A percentile compares a stretch with the other conserved stretches of the same genome.
Evolutionary conservation across 2,888 invertebrate genomes (phyloP).

Genomic region (Habrosyne pyritoides): DNA sequence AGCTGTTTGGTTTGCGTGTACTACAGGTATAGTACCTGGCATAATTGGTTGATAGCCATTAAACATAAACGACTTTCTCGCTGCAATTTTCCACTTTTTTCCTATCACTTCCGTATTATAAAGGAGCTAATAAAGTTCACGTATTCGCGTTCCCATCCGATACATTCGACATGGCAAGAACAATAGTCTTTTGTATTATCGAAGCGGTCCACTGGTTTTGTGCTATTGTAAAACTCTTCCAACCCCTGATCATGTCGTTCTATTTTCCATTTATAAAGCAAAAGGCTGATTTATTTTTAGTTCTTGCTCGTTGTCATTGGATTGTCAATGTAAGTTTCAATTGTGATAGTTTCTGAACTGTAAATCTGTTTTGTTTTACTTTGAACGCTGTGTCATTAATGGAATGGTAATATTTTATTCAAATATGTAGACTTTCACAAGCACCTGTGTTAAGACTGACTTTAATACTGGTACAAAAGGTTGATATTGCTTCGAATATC

Average conservation of each 20-base stretch:
- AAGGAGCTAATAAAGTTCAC: slow-evolving; percentile 62
- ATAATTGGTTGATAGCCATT: too few species aligned
- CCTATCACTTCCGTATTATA: slow-evolving; percentile 40
- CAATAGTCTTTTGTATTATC: slow-evolving; percentile 73
- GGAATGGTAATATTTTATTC: too few species aligned
- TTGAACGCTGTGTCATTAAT: too few species aligned
- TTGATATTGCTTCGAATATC: too few species aligned
- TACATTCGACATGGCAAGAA: slow-evolving; percentile 77
- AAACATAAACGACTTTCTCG: background rate
- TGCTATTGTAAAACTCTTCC: slow-evolving; percentile 60
- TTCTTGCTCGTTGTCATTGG: slow-evolving; percentile 35
- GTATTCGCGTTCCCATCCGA: slow-evolving; percentile 63
- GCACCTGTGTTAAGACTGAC: too few species aligned
- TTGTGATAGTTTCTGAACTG: slow-evolving; percentile 2
- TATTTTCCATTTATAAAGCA: slow-evolving; percentile 66
- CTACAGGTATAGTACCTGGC: too few species aligned
- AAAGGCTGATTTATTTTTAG: slow-evolving; percentile 58
- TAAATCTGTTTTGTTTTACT: background rate
- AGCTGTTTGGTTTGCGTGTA: too few species aligned
- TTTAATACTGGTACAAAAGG: too few species aligned
- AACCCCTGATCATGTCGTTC: slow-evolving; percentile 67
- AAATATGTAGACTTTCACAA: too few species aligned
- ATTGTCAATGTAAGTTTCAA: slow-evolving; percentile 7
- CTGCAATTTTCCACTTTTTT: slow-evolving; percentile 17
- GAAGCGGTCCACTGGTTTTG: slow-evolving; percentile 65